These are phyloP conservation scores for Archocentrus centrarchus DNA, from an alignment of 2,113 vertebrate genomes.

Conservation along the genomic window DNA sequence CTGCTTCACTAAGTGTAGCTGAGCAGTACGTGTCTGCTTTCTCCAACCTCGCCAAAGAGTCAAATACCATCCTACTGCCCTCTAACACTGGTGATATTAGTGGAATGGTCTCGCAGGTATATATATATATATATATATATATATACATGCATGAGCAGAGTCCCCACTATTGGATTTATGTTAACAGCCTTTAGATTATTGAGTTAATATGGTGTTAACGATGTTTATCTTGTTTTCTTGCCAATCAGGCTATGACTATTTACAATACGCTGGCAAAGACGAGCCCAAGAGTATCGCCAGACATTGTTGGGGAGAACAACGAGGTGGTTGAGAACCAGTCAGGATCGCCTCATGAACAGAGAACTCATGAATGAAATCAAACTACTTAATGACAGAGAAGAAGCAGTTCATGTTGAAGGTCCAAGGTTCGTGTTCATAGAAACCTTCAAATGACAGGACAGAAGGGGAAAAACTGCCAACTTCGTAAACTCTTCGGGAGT, in stretches of 20 bases:
- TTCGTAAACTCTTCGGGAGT: background rate
- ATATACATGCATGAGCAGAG: background rate
- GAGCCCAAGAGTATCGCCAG: background rate
- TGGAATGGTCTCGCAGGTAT: conserved; percentile 95
- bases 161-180: background rate
- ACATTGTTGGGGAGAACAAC: background rate
- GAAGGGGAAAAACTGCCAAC: conserved; percentile 1
- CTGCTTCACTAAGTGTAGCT: conserved; percentile 90
- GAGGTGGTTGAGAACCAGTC: background rate
- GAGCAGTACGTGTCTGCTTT: conserved; percentile 95
- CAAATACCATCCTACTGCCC: conserved; percentile 93
- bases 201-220: background rate
- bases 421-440: background rate
- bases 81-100: conserved; percentile 88
- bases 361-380: conserved; percentile 34
- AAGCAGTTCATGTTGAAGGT: conserved; percentile 11
- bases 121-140: background rate
- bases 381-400: conserved; percentile 5
- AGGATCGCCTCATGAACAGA: conserved; percentile 17
- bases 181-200: background rate
- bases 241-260: conserved; percentile 78
- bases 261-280: conserved; percentile 72
- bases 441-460: background rate
- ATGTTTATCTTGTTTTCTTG: background rate
- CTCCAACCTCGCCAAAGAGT: conserved; percentile 94